Base-by-base conservation (phyloP, 2,113 vertebrate species). In the Gila orcuttii region DNA sequence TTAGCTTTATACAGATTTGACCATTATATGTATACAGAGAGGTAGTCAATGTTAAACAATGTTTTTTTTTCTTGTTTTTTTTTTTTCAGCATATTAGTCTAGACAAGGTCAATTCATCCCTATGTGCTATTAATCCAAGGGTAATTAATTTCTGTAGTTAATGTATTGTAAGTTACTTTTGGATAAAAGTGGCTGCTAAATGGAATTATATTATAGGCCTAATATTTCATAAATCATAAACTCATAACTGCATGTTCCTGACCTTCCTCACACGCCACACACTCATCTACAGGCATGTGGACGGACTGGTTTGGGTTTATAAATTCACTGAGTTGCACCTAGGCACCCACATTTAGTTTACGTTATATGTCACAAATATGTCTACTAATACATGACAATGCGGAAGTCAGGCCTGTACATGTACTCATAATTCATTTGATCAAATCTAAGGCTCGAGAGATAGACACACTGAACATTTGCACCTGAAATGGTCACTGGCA, bases 271-370 rank as follows among this genome's bases (percentile, higher is more conserved):
- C 71, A 17, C 57, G 17, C 13, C 87, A 60, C 71, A 77, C 78
- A 62, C 23, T 68, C 47, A 64, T 52, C 52, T 83, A 47, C 45
- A 28, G 86, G 87, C 15, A 94, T 93, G 92, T 47, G 50, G 92
- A 83, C 31, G 23, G 82, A 93, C 94, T 36, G 88, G 94, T 93
- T 91, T 91, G 59, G 69, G 19, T 7, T 64, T 64, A 13, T 21
- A 12, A 10, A 28, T 80, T 42, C 55, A 25, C n/a, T 39, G 33
- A 13, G 55, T 25, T 25, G 55, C 33, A 42, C 55, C 21, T 39
- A 0, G 3, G 55, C 68, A 71, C 36, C 55, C 77, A 60, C 31
- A 4, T 15, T 42, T 23, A 42, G 8, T 31, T 33, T 33, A 55
- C 9, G 23, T 50, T 57, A 78, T 15, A 47, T 28, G 33, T 42